Evolutionary conservation across 2,797 vertebrate species (phyloP), one percentile per base, ranked within the genome.

Genomic region (Pagetopsis macropterus): DNA sequence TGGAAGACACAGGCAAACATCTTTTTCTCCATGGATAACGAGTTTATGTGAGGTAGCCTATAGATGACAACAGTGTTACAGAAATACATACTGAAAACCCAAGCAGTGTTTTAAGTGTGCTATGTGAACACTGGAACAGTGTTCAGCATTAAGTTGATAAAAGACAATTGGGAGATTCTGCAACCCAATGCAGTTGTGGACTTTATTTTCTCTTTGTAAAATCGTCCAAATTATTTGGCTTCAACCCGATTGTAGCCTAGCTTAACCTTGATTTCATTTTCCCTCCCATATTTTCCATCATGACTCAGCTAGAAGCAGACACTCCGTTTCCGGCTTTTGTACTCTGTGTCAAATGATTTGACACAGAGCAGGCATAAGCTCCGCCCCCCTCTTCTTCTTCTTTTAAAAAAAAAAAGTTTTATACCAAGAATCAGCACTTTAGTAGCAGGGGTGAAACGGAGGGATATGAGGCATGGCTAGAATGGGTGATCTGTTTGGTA

Each of bases 281-380:
- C 78, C 76, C 76, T 73, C 21, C 12, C 19, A 27, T 70, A 55
- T 69, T 84, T 87, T 79, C 82, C 83, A 51, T 61, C 70, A 79
- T 80, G 81, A 85, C 78, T 73, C 64, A 80, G 70, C 76, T 45
- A 17, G 49, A 74, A 60, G 19, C 46, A 58, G 66, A 78, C 48
- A 3, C 27, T 63, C 59, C 43, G 44, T 78, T 84, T 91, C 87
- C 78, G 57, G 65, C 83, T 70, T 91, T 90, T 89, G 81, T 86
- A 12, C 76, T 48, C 50, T 43, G 14, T 66, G 69, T 79, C 55
- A 67, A 64, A 67, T 21, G 21, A 21, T 21, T 21, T 21, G 21
- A 21, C 21, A 21, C 21, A 21, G 27, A 27, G 27, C 27, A 27
- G 27, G 27, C 27, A 27, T 27, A 27, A 27, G 1, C 27, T 4